Conservation (phyloP, 2,888 invertebrate genomes). For the Agriopis marginaria region DNA sequence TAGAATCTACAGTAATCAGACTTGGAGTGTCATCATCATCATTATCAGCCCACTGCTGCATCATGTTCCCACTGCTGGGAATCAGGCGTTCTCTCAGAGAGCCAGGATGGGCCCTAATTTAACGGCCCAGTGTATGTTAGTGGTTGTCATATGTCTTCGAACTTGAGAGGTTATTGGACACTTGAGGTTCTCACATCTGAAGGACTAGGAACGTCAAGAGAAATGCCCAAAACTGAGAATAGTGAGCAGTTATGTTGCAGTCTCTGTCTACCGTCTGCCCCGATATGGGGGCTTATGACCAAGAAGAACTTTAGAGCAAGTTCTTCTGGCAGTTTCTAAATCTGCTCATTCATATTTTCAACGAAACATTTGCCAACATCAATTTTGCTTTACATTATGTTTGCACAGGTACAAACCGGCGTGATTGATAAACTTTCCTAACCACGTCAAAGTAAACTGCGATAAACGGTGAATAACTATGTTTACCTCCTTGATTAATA, state of each 20-base stretch:
- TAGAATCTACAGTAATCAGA: too few species aligned
- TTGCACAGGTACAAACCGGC: constrained; percentile 31
- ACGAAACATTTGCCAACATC: neutral
- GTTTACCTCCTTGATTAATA: constrained; percentile 63
- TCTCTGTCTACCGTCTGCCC: neutral
- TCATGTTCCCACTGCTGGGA: too few species aligned
- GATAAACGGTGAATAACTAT: constrained; percentile 58
- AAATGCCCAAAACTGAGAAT: neutral
- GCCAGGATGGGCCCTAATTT: too few species aligned
- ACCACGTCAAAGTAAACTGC: constrained; percentile 48
- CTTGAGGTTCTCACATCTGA: too few species aligned
- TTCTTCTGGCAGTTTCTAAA: neutral
- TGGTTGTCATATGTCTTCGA: too few species aligned
- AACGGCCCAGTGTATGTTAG: too few species aligned
- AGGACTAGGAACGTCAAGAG: neutral
- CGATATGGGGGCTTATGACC: neutral
- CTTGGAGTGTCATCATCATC: too few species aligned
- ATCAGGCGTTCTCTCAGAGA: too few species aligned
- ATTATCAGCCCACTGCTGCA: too few species aligned
- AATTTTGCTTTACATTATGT: neutral
- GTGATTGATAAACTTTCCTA: constrained; percentile 48
- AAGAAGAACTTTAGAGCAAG: neutral
- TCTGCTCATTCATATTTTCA: neutral
- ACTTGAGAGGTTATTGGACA: too few species aligned
- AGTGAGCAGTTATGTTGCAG: neutral